phyloP scores from a whole-genome alignment of 1,140 invertebrate genomes.

The Coenobita brevimanus region DNA sequence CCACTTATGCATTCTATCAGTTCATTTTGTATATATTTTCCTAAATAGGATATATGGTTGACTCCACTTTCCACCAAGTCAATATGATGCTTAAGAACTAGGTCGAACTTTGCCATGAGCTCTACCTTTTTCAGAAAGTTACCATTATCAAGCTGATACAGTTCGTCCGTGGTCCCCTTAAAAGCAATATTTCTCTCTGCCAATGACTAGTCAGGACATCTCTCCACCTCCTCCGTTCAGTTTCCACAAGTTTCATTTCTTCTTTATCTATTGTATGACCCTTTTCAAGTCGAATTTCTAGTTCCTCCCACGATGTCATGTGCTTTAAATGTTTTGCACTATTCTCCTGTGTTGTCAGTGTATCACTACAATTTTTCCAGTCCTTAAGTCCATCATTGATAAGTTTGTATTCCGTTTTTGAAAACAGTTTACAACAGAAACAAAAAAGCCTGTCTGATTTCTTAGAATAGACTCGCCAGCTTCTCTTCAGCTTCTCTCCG shows the following conservation, averaged over 20 bases:
- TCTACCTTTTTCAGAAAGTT: no score
- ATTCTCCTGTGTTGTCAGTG: neutral
- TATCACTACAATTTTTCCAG: neutral
- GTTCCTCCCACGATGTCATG: no score
- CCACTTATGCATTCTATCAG: no score
- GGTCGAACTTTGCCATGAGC: no score
- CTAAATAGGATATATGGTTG: no score
- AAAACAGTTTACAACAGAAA: conserved; percentile 23
- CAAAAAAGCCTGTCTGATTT: conserved; percentile 10
- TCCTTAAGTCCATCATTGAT: neutral
- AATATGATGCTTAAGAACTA: no score
- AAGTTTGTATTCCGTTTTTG: neutral
- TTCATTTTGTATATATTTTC: no score
- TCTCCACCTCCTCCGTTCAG: neutral
- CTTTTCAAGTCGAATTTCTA: neutral
- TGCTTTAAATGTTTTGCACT: neutral
- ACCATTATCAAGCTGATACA: no score
- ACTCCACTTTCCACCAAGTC: no score
- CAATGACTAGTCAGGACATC: neutral
- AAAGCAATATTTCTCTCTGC: no score
- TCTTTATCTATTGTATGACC: neutral
- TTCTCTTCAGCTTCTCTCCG: conserved; percentile 12
- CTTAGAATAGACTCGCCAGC: conserved; percentile 6
- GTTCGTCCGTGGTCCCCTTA: no score
- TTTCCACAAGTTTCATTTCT: neutral